Conservation (phyloP, 2,113 vertebrate genomes). For the Zapus hudsonius region DNA sequence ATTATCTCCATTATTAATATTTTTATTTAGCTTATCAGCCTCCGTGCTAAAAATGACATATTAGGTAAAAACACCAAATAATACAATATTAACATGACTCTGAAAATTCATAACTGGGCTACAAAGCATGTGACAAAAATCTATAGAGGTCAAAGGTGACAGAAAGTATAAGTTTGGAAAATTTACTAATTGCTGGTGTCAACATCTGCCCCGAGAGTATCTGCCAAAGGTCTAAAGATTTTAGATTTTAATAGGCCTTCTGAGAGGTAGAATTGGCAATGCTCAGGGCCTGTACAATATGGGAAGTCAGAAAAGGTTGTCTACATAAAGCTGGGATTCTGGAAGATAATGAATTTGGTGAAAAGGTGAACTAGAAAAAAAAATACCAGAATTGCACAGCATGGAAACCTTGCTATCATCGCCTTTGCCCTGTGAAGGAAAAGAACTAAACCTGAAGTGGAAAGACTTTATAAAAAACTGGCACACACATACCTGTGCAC, state of each 20-base stretch:
- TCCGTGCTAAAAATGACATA: background rate
- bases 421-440: background rate
- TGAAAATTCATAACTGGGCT: background rate
- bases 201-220: background rate
- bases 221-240: background rate
- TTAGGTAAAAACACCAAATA: background rate
- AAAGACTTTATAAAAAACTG: background rate
- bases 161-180: background rate
- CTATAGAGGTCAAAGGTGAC: background rate
- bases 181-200: background rate
- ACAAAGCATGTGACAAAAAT: background rate
- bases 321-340: background rate
- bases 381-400: background rate
- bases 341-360: background rate
- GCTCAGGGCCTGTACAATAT: background rate
- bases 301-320: background rate
- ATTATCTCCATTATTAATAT: background rate
- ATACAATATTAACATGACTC: background rate
- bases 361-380: background rate
- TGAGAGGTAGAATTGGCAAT: conserved; percentile 3
- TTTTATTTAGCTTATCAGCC: background rate
- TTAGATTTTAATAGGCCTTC: conserved; percentile 26
- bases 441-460: background rate
- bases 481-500: background rate
- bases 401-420: background rate